Evolutionary conservation across 2,113 vertebrate species (phyloP), one percentile per base, ranked within the genome.

Genomic region (Oostethus manadensis): DNA sequence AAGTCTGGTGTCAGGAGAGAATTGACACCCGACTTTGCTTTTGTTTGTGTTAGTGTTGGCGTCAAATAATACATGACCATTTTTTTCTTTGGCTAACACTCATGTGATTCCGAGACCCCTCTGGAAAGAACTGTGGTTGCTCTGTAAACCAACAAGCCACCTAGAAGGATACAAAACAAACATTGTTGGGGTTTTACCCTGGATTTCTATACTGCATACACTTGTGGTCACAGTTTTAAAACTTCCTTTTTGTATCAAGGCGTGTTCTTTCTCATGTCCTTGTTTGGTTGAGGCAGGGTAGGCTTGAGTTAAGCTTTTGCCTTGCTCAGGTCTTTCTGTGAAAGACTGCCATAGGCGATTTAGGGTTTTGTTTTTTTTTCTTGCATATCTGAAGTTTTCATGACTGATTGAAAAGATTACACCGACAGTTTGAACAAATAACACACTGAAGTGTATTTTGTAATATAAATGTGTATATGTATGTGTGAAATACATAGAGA

Each of bases 311-410:
- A 17, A 5, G 0, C 82, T 88, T 86, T 91, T 88, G 78, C 87
- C 90, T 91, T 88, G 88, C 68, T 88, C 35, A 76, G 79, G 88
- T 92, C 93, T 97, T 97, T 98, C 96, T 92, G 91, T 98, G 94
- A 97, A 97, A 98, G 94, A 90, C 89, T 85, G 54, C 62, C 71
- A 74, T 55, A 72, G 68, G 76, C 85, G 33, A 68, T 87, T 84
- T 71, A 82, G 84, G 62, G 64, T 89, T 84, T 74, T 84, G 71
- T 82, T 87, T 68, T 66, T 89, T 84, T 76, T 78, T 84, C 85
- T 70, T 79, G 85, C 76, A 87, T 73, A 53, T 62, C 80, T 76
- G 61, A 76, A 73, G 81, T 84, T 40, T 62, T 74, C 76, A 81
- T 86, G 76, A 78, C 64, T 71, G 67, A 82, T 77, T 70, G 74